A percentile compares a stretch with the other conserved stretches of the same genome.
These are phyloP conservation scores for Sandelia bainsii DNA, from an alignment of 2,797 vertebrate species.

Conservation along the genomic window DNA sequence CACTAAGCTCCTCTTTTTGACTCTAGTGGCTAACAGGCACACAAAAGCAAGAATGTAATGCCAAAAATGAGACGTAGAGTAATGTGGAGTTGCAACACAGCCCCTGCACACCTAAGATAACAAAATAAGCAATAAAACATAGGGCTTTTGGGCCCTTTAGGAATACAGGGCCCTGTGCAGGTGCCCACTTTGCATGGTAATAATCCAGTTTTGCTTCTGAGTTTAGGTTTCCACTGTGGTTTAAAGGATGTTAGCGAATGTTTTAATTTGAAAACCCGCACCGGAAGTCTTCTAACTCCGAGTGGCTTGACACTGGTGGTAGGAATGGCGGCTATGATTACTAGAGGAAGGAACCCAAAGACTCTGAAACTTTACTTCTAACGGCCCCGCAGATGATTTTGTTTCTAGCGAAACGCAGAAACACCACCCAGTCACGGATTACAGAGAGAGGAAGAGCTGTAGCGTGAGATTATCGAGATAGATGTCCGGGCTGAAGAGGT, in stretches of 20 bases:
- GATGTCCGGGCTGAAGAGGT: constrained; percentile 47
- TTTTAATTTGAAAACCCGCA: constrained; percentile 54
- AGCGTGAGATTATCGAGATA: constrained; percentile 20
- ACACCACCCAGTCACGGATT: constrained; percentile 25
- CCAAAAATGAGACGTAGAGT: too few species aligned
- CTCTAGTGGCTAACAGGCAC: too few species aligned
- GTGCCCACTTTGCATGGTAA: too few species aligned
- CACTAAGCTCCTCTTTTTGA: too few species aligned
- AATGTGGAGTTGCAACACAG: too few species aligned
- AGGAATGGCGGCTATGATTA: constrained; percentile 88
- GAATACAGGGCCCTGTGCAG: too few species aligned
- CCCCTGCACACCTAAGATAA: too few species aligned
- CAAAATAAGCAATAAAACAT: too few species aligned
- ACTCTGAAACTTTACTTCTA: constrained; percentile 87
- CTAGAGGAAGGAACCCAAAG: constrained; percentile 82
- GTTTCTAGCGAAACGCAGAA: constrained; percentile 40
- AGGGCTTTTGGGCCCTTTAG: too few species aligned
- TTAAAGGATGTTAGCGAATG: neutral
- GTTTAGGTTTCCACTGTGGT: neutral
- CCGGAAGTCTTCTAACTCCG: constrained; percentile 40
- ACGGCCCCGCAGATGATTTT: constrained; percentile 69
- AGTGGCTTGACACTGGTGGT: constrained; percentile 46
- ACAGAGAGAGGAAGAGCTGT: constrained; percentile 31
- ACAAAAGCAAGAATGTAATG: too few species aligned
- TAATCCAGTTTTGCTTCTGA: neutral